Base-by-base conservation (phyloP, 2,113 vertebrate species). In the Pedionomus torquatus region DNA sequence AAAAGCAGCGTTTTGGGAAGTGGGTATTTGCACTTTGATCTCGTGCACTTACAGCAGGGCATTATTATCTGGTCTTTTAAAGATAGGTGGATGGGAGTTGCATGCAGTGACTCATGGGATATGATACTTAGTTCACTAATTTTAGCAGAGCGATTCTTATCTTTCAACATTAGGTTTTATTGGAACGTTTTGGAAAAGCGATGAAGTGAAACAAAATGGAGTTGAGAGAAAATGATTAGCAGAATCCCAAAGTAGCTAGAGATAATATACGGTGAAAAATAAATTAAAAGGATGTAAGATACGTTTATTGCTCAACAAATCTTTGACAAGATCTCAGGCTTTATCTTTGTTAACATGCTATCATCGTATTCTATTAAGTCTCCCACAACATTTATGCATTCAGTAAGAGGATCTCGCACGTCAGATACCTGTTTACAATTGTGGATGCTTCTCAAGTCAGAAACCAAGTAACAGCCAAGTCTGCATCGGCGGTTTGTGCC, bases 171-270 rank as follows among this genome's bases (percentile, higher is more conserved):
- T 84, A 60, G 69, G 80, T 92, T 97, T 89, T 95, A 90, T 72
- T 90, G 93, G 72, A 93, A 89, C 77, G 44, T 92, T 92, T 87
- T 89, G 72, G 95, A 92, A 85, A 90, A 72, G 80, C 5, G 0
- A n/a, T 65, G 83, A 93, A 91, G 74, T 82, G 90, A 87, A 89
- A 92, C 92, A 95, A 95, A 96, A 95, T 93, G 86, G 77, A 54
- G 43, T 68, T 90, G 83, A 76, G 80, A 76, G 79, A 84, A 93
- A 44, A 93, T 24, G 18, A 89, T 94, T 76, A 93, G 74, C 80
- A 83, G 91, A 95, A 87, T 95, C 69, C 39, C 31, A 39, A 46
- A 92, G 80, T 60, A 87, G 31, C 72, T 92, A 35, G 76, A 96
- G 84, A 71, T 79, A 82, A 61, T 37, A 78, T 3, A 13, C 39